Base-by-base conservation (phyloP, 2,888 invertebrate genomes). In the Cheilosia soror region DNA sequence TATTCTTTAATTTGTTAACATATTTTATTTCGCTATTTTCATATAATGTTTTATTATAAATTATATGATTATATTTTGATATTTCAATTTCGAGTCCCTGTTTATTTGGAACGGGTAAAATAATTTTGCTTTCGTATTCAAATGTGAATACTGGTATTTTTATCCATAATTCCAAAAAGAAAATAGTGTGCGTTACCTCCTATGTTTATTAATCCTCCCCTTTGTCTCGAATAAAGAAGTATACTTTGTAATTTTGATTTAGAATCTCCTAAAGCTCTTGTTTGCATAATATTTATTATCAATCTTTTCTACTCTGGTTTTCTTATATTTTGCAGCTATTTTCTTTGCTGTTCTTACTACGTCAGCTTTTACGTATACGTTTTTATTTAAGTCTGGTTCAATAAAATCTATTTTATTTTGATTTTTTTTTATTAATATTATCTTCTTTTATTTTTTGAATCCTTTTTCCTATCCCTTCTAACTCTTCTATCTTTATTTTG, bases 241-340 rank as follows among this genome's bases (percentile, higher is more conserved):
- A 42, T 42, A 42, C n/a, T 42, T 42, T 13, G 44, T 15, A 44
- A 4, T 15, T 44, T 15, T n/a, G n/a, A n/a, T 44, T 13, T 44
- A 13, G n/a, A n/a, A n/a, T n/a, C n/a, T n/a, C n/a, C n/a, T n/a
- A n/a, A n/a, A n/a, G n/a, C n/a, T n/a, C n/a, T 44, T 4, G 4
- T 42, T 42, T 42, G n/a, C 5, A 42, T 42, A 5, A 42, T 42
- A 42, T 5, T 42, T 11, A 13, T 42, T n/a, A 42, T 42, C 57
- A 13, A 4, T 42, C n/a, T 42, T 42, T n/a, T 42, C n/a, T n/a
- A 40, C 40, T 4, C 13, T 40, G 13, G 13, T 40, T 42, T 42
- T 42, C n/a, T 42, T 42, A 42, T n/a, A 42, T 42, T 42, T 42
- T 42, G 42, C n/a, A 13, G 42, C 42, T n/a, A 42, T 42, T n/a